These are phyloP conservation scores for Scaptomyza cyrtandrae DNA, from an alignment of 2,888 invertebrate genomes.

Conservation along the genomic window DNA sequence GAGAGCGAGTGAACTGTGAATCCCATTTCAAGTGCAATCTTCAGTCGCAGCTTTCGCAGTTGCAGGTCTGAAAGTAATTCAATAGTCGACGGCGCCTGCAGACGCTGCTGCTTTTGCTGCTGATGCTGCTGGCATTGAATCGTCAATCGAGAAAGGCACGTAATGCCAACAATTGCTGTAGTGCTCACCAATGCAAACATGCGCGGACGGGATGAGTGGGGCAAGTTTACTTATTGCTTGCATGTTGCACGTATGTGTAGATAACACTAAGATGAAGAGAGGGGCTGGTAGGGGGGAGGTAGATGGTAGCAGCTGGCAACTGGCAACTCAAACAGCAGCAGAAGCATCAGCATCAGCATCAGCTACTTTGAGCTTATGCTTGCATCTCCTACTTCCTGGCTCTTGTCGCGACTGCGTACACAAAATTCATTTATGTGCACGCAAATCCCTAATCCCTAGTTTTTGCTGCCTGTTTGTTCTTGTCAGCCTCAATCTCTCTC, in stretches of 20 bases:
- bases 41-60: constrained; percentile 63
- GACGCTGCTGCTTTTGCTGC: constrained; percentile 17
- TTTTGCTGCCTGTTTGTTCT: constrained; percentile 73
- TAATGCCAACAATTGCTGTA: constrained; percentile 81
- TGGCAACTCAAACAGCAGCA: constrained; percentile 11
- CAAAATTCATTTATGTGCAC: constrained; percentile 80
- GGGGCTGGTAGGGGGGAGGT: no score
- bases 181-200: constrained; percentile 71
- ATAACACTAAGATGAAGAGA: constrained; percentile 45
- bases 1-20: constrained; percentile 79
- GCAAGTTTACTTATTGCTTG: constrained; percentile 55
- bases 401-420: constrained; percentile 63
- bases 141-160: constrained; percentile 81
- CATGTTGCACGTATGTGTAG: constrained; percentile 77
- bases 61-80: constrained; percentile 76
- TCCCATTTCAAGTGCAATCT: constrained; percentile 81
- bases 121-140: constrained; percentile 67
- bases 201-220: constrained; percentile 5
- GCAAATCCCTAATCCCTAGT: constrained; percentile 79
- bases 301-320: not conserved
- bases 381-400: constrained; percentile 15
- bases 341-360: not conserved
- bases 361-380: constrained; percentile 26
- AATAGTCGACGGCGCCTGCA: constrained; percentile 71
- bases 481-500: constrained; percentile 7